These are phyloP conservation scores for Trematomus loennbergii DNA, from an alignment of 2,113 vertebrate species.

Conservation along the genomic window DNA sequence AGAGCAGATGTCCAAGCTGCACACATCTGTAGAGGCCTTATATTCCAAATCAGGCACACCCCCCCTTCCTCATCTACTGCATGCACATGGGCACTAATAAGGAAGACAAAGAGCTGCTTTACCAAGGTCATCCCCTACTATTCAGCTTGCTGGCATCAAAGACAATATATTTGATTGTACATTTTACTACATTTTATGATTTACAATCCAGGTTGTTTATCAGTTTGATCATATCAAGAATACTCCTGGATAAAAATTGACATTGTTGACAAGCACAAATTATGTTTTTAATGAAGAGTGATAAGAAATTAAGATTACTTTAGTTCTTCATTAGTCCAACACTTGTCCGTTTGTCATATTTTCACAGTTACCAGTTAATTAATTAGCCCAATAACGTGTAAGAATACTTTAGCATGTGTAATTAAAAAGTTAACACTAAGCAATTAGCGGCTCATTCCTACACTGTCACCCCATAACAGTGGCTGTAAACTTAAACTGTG, in stretches of 20 bases:
- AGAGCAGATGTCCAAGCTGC: conserved; percentile 76
- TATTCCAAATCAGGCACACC: conserved; percentile 46
- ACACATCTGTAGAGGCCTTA: conserved; percentile 79
- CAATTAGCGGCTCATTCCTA: conserved; percentile 68
- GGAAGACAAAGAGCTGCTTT: conserved; percentile 67
- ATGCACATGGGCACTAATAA: conserved; percentile 42
- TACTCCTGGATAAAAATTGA: not conserved
- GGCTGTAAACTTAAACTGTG: conserved; percentile 31
- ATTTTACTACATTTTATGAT: not conserved
- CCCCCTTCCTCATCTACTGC: not conserved
- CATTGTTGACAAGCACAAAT: conserved; percentile 2
- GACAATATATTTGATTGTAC: conserved; percentile 15
- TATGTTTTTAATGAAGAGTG: conserved; percentile 30
- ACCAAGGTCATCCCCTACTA: conserved; percentile 61
- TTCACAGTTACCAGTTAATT: conserved; percentile 42
- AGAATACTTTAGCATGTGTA: conserved; percentile 56
- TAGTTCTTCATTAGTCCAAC: conserved; percentile 26
- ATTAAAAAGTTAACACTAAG: conserved; percentile 71
- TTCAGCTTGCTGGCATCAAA: conserved; percentile 54
- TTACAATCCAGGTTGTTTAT: not conserved
- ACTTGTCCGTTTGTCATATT: conserved; percentile 43
- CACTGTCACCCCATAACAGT: conserved; percentile 3
- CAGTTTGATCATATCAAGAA: conserved; percentile 1
- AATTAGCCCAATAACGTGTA: conserved; percentile 65
- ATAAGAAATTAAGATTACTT: conserved; percentile 21